A percentile compares a stretch with the other conserved stretches of the same genome.
These are phyloP conservation scores for Molorchus minor DNA, from an alignment of 2,888 invertebrate genomes.

Conservation along the genomic window DNA sequence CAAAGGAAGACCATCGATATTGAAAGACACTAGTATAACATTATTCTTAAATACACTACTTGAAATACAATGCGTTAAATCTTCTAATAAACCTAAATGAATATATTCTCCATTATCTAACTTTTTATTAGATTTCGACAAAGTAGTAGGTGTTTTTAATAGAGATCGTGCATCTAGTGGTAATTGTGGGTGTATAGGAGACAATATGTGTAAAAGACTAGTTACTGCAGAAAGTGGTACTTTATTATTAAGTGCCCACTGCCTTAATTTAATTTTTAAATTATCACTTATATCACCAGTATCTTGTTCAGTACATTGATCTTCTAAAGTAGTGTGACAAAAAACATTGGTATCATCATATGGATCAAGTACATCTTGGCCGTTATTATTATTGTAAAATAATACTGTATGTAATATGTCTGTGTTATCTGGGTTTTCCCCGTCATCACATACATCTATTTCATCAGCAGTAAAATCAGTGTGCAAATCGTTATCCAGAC, in stretches of 20 bases:
- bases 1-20: constrained; percentile 28
- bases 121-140: background rate
- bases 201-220: constrained; percentile 10
- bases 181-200: constrained; percentile 6
- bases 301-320: too few species aligned
- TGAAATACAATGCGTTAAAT: background rate
- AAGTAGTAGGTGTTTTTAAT: constrained; percentile 4
- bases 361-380: too few species aligned
- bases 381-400: too few species aligned
- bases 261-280: constrained; percentile 3
- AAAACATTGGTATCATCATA: too few species aligned
- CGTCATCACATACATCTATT: too few species aligned
- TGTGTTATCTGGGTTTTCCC: too few species aligned
- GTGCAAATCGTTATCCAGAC: too few species aligned
- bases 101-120: constrained; percentile 13
- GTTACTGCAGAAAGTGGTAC: constrained; percentile 12
- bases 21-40: constrained; percentile 1
- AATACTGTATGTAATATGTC: too few species aligned
- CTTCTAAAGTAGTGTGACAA: too few species aligned
- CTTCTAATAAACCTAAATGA: constrained; percentile 6
- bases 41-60: background rate
- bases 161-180: constrained; percentile 5
- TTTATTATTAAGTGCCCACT: constrained; percentile 4
- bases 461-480: too few species aligned
- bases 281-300: too few species aligned